Conservation (phyloP, 2,113 vertebrate genomes). For the Jaculus jaculus region DNA sequence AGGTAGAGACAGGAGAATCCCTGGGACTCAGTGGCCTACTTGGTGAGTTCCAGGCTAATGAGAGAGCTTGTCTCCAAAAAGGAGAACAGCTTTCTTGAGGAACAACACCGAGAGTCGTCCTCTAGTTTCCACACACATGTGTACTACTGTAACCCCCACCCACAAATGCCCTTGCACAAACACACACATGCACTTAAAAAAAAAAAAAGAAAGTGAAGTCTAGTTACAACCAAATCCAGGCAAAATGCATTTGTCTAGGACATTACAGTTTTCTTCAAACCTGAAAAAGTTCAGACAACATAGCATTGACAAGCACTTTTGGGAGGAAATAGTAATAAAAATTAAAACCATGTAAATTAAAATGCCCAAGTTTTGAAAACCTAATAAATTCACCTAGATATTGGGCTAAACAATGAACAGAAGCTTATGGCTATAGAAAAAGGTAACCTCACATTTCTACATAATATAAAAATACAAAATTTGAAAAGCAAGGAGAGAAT, state of each 20-base stretch:
- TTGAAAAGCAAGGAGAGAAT: background rate
- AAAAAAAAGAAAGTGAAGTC: background rate
- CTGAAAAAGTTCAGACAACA: background rate
- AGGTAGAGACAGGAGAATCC: too few relatives aligned
- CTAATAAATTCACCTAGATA: background rate
- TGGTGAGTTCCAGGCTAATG: too few relatives aligned
- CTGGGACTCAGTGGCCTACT: too few relatives aligned
- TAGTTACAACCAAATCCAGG: background rate
- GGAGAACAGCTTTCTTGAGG: too few relatives aligned
- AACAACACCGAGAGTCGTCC: too few relatives aligned
- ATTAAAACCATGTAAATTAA: background rate
- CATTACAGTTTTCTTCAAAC: background rate
- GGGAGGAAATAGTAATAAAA: background rate
- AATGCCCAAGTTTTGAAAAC: background rate
- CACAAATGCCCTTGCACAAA: too few relatives aligned
- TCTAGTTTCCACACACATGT: too few relatives aligned
- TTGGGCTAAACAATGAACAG: background rate
- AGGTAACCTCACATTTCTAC: background rate
- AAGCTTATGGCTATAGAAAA: background rate
- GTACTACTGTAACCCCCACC: too few relatives aligned
- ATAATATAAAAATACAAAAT: constrained; percentile 37
- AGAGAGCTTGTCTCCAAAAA: too few relatives aligned
- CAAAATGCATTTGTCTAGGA: background rate
- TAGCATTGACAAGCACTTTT: background rate
- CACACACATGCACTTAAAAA: too few relatives aligned